These are phyloP conservation scores for Habropoda laboriosa DNA, from an alignment of 1,140 invertebrate species.

Conservation along the genomic window DNA sequence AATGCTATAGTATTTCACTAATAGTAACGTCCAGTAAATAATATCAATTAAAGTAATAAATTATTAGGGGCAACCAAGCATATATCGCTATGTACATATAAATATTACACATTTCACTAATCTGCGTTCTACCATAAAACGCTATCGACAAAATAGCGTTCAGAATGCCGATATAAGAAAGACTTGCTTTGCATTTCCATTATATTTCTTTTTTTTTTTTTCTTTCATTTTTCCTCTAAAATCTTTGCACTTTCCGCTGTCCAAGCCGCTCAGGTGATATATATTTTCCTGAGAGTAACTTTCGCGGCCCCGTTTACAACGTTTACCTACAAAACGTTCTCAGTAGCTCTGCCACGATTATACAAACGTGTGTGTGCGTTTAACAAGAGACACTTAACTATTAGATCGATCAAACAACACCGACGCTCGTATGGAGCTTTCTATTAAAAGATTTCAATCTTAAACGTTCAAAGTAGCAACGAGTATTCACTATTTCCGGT, in stretches of 20 bases:
- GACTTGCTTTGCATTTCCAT: slow-evolving; percentile 31
- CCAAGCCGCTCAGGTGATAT: not conserved
- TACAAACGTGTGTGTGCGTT: slow-evolving; percentile 59
- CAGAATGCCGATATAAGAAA: slow-evolving; percentile 58
- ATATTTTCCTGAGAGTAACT: slow-evolving; percentile 16
- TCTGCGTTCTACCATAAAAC: slow-evolving; percentile 54
- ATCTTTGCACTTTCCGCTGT: slow-evolving; percentile 29
- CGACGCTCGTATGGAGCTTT: slow-evolving; percentile 48
- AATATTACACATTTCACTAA: slow-evolving; percentile 66
- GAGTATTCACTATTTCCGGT: slow-evolving; percentile 16
- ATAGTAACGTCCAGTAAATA: slow-evolving; percentile 60
- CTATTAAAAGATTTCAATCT: slow-evolving; percentile 52
- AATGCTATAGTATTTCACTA: slow-evolving; percentile 54
- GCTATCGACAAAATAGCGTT: slow-evolving; percentile 50
- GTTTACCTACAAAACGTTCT: slow-evolving; percentile 39
- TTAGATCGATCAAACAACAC: slow-evolving; percentile 51
- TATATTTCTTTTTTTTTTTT: not conserved
- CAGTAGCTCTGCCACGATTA: slow-evolving; percentile 35
- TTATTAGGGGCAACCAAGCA: slow-evolving; percentile 62
- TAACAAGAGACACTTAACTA: slow-evolving; percentile 51
- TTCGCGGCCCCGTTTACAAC: slow-evolving; percentile 27
- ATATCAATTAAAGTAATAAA: slow-evolving; percentile 64
- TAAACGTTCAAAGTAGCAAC: slow-evolving; percentile 50
- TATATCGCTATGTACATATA: slow-evolving; percentile 66
- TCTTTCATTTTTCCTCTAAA: not conserved